Evolutionary conservation across 2,888 invertebrate species (phyloP).

Genomic region (Chymomyza caudatula): DNA sequence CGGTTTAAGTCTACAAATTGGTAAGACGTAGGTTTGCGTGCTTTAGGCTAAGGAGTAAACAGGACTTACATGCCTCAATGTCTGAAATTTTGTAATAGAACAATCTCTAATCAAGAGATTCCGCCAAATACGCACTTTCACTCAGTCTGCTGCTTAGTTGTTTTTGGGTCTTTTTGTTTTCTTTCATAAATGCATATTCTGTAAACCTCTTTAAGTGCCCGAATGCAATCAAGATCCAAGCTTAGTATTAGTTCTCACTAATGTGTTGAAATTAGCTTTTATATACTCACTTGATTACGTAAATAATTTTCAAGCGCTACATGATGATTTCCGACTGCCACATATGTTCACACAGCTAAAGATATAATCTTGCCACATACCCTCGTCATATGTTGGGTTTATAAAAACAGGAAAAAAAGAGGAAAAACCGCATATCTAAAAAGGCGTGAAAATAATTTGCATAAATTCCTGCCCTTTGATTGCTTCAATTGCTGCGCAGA

Average conservation of each 20-base stretch:
- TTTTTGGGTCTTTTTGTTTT: too few relatives aligned
- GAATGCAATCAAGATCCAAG: background rate
- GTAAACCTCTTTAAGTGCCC: too few relatives aligned
- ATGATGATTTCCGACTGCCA: background rate
- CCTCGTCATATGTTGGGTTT: background rate
- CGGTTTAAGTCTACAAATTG: too few relatives aligned
- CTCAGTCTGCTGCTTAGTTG: too few relatives aligned
- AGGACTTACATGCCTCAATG: too few relatives aligned
- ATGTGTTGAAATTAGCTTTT: background rate
- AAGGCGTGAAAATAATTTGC: slow-evolving; percentile 79
- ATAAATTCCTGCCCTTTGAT: slow-evolving; percentile 79
- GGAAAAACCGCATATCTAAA: slow-evolving; percentile 75
- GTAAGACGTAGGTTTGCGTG: too few relatives aligned
- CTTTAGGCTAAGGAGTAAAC: too few relatives aligned
- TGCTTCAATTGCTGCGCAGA: slow-evolving; percentile 68
- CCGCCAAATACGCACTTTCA: too few relatives aligned
- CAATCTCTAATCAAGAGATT: too few relatives aligned
- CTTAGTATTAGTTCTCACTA: background rate
- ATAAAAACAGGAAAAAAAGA: slow-evolving; percentile 14
- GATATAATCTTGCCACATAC: slow-evolving; percentile 8
- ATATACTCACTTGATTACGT: background rate
- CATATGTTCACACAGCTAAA: background rate
- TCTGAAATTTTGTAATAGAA: too few relatives aligned
- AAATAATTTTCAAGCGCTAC: background rate
- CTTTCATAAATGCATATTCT: too few relatives aligned